These are phyloP conservation scores for Actenoides hombroni DNA, from an alignment of 2,113 vertebrate species.

Conservation along the genomic window DNA sequence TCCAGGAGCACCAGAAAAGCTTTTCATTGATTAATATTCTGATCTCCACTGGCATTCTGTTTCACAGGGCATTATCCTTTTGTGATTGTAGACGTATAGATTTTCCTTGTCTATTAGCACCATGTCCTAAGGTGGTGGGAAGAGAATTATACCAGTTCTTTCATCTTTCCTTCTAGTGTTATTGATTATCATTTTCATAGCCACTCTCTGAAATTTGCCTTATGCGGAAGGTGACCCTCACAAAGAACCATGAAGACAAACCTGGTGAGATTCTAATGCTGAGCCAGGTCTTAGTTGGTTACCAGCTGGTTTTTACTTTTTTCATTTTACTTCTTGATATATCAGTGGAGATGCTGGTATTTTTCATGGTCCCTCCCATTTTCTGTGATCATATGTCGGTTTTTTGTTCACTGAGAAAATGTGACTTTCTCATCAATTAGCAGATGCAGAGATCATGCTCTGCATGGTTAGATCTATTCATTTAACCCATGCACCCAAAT, in stretches of 20 bases:
- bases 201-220: not conserved
- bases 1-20: not conserved
- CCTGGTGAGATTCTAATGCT: not conserved
- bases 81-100: not conserved
- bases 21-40: slow-evolving; percentile 25
- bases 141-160: not conserved
- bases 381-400: not conserved
- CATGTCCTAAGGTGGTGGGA: not conserved
- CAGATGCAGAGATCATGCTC: not conserved
- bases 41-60: not conserved
- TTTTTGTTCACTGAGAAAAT: not conserved
- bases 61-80: slow-evolving; percentile 30
- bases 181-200: not conserved
- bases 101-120: not conserved
- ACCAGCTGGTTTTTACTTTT: not conserved
- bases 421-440: not conserved
- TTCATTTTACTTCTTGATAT: not conserved
- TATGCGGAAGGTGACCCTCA: not conserved
- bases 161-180: not conserved
- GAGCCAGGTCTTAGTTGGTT: not conserved
- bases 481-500: not conserved
- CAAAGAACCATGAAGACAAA: not conserved
- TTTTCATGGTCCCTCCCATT: not conserved
- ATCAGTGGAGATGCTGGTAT: not conserved
- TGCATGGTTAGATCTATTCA: not conserved